Conservation (phyloP, 2,113 vertebrate genomes). For the Urocynchramus pylzowi region DNA sequence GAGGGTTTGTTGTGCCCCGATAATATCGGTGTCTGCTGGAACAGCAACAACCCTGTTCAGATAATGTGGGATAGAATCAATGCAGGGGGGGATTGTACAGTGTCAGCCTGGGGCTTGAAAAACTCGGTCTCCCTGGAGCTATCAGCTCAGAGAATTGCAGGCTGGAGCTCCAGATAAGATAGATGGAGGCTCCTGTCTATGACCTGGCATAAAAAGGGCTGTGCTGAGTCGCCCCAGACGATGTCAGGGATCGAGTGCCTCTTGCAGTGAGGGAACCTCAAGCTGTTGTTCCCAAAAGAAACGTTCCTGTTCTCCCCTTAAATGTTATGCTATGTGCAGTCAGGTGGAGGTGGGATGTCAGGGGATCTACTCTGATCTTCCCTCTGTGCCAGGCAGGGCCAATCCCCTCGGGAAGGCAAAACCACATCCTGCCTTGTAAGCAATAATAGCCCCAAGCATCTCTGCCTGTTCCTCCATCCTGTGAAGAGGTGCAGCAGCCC, state of each 20-base stretch:
- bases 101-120: not conserved
- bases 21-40: not conserved
- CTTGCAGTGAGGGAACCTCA: not conserved
- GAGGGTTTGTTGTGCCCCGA: not conserved
- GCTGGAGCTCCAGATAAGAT: not conserved
- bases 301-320: not conserved
- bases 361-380: not conserved
- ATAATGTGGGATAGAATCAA: not conserved
- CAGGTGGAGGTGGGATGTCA: not conserved
- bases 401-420: not conserved
- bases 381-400: not conserved
- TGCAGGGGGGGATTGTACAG: not conserved
- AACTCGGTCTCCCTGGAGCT: not conserved
- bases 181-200: not conserved
- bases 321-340: rapidly evolving
- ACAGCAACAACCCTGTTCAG: not conserved
- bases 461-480: not conserved
- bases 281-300: not conserved
- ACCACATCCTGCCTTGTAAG: not conserved
- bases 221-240: not conserved
- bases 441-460: rapidly evolving
- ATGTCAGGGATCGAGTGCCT: rapidly evolving
- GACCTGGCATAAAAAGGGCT: not conserved
- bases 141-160: not conserved
- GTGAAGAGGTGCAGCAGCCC: not conserved